Evolutionary conservation across 64 coral and sea anemone species (phyloP).

Genomic region (Pocillopora verrucosa): DNA sequence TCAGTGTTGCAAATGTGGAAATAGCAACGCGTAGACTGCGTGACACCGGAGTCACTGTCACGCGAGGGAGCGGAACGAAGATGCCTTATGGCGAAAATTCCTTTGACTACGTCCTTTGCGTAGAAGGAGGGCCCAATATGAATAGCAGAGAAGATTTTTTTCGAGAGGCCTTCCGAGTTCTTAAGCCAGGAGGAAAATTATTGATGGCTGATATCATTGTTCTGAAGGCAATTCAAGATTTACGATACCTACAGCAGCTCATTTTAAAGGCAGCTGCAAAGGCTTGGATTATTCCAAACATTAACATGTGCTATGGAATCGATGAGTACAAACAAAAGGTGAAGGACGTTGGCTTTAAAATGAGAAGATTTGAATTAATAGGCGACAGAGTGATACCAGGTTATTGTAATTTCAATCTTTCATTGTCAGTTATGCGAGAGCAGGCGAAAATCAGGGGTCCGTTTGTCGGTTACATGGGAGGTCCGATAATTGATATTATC

Average conservation of each 20-base stretch:
- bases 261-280: not conserved
- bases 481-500: slow-evolving; percentile 33
- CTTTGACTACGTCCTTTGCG: too few species aligned
- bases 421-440: slow-evolving; percentile 45
- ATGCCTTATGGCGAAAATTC: slow-evolving; percentile 10
- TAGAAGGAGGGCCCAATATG: too few species aligned
- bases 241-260: not conserved
- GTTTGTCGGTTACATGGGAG: slow-evolving; percentile 37
- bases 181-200: slow-evolving; percentile 60
- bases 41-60: too few species aligned
- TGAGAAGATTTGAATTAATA: slow-evolving; percentile 40
- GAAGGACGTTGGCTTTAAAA: slow-evolving; percentile 33
- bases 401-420: slow-evolving; percentile 41
- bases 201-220: slow-evolving; percentile 26
- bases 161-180: slow-evolving; percentile 43
- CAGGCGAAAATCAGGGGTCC: slow-evolving; percentile 53
- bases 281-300: slow-evolving; percentile 16
- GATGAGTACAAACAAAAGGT: slow-evolving; percentile 31
- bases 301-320: slow-evolving; percentile 44
- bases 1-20: too few species aligned
- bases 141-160: slow-evolving; percentile 53
- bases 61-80: slow-evolving; percentile 33
- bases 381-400: slow-evolving; percentile 46
- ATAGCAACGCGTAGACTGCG: too few species aligned
- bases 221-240: not conserved